Base-by-base conservation (phyloP, 1,140 invertebrate species). In the Ceratina japonica region DNA sequence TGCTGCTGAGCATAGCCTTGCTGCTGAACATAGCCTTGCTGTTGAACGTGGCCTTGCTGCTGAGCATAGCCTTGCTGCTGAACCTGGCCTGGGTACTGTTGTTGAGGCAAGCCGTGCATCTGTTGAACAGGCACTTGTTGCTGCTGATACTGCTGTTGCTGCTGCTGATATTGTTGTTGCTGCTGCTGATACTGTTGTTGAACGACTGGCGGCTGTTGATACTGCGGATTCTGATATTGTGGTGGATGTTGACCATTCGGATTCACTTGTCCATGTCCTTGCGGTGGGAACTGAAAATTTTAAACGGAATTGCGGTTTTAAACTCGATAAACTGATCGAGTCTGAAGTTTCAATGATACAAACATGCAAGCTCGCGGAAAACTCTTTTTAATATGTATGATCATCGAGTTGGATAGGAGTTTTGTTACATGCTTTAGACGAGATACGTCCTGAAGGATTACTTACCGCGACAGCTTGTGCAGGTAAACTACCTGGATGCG, bases 131-230 rank as follows among this genome's bases (percentile, higher is more conserved):
- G 62, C 66, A 64, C n/a, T 52, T 79, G 90, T 22, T 85, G 84
- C 66, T 90, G 89, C 13, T 90, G 90, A 15, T 88, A 84, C 13
- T 82, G 79, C 58, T 83, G 88, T 65, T 91, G 87, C 8, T 84
- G 79, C 18, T 87, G 83, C 62, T 90, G 91, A n/a, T 82, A 85
- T 61, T 90, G 88, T 63, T 91, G 75, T 3, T 27, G 63, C 44
- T 69, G 76, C 18, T 62, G 63, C 22, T 79, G 80, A 7, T 81
- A 49, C 16, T 72, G 70, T 62, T 84, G 75, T 3, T 87, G 85
- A 61, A 62, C 27, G 10, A 56, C n/a, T 22, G 65, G 79, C n/a
- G 56, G 82, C 8, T 75, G 68, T 20, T 84, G 76, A 12, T 79
- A 64, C 16, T 77, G 86, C 64, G 52, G 20, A 68, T 59, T 69